Evolutionary conservation across 1,140 invertebrate genomes (phyloP), one percentile per base, ranked within the genome.

Genomic region (Bombus superbus): DNA sequence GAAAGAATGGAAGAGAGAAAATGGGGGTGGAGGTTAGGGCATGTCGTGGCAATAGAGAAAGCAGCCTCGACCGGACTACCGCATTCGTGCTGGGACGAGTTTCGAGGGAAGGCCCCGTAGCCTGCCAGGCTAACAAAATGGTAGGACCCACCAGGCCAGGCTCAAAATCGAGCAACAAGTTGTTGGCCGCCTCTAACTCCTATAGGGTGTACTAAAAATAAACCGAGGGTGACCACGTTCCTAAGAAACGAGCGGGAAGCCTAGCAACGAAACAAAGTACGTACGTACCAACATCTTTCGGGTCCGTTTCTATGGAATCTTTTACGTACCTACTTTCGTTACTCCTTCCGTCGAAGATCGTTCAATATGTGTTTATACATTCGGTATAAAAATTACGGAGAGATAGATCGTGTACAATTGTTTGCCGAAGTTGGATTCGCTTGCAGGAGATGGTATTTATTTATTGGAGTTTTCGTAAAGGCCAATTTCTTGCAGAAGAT

Each of bases 91-190:
- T 71, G 77, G 86, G 86, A 90, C 89, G 87, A 88, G 88, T 92
- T 92, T 82, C 87, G 89, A 92, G 89, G 91, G 90, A 91, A 92
- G 92, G 88, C 80, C 85, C 79, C 77, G 53, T 88, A 85, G 92
- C 90, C 90, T 91, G 87, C 88, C 88, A 82, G 86, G 89, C 89
- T 89, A 88, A 93, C 92, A 93, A 93, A 94, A 94, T 94, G 91
- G 91, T 92, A 90, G 89, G 89, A 87, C 90, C 87, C 82, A 87
- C 71, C 81, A 76, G 47, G 69, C 87, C 86, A 71, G 85, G 64
- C 75, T 83, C 88, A 71, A 92, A 92, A 89, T 87, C 85, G 66
- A 90, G 75, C 90, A 91, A 92, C 83, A 85, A 85, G 76, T 69
- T 38, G 53, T 42, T 64, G 57, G 57, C 87, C 88, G 90, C 83